phyloP scores from a whole-genome alignment of 2,113 vertebrate genomes.

The Thunnus maccoyii region DNA sequence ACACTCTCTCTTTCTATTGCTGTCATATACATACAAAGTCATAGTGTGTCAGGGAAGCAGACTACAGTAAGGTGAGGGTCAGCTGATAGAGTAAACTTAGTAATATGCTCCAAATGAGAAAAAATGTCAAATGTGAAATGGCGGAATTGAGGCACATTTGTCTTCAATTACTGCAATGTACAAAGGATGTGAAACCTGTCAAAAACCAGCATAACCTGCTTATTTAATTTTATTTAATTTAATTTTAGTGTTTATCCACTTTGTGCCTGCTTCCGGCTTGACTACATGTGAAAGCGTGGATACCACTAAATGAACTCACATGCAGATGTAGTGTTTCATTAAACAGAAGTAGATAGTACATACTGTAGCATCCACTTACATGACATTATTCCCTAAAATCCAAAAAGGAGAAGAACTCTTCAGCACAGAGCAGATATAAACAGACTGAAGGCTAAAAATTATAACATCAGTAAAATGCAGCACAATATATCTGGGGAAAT shows the following conservation, averaged over 20 bases:
- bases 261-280: neutral
- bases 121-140: conserved; percentile 8
- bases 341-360: neutral
- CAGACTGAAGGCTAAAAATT: too few relatives aligned
- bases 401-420: too few relatives aligned
- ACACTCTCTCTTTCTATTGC: conserved; percentile 12
- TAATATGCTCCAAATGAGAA: neutral
- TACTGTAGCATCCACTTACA: neutral
- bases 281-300: too few relatives aligned
- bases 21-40: conserved; percentile 18
- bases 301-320: neutral
- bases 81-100: conserved; percentile 1
- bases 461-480: too few relatives aligned
- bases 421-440: too few relatives aligned
- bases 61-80: conserved; percentile 2
- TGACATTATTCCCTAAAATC: neutral
- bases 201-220: neutral
- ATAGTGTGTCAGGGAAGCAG: neutral
- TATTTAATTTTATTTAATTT: neutral
- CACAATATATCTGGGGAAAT: too few relatives aligned
- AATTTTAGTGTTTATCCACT: neutral
- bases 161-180: neutral
- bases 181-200: neutral
- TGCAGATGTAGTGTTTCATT: neutral
- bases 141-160: conserved; percentile 4